Evolutionary conservation across 2,888 invertebrate genomes (phyloP), one percentile per base, ranked within the genome.

Genomic region (Bembecia ichneumoniformis): DNA sequence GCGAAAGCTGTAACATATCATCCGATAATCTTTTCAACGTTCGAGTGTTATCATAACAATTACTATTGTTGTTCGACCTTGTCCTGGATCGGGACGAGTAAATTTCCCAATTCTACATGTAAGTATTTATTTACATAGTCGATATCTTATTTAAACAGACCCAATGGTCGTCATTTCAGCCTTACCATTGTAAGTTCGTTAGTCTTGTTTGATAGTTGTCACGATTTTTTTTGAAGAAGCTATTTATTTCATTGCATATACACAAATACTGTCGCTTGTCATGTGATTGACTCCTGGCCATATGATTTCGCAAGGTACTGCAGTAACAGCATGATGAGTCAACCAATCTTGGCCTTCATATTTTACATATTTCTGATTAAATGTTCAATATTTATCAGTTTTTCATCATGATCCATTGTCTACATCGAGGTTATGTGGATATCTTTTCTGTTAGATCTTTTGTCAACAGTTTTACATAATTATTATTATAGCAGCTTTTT

Each of bases 31-130:
- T 63, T 72, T 66, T 67, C 63, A 67, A 66, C 63, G 69, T 58
- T 62, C 58, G 70, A 75, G 69, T 74, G 71, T 71, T 74, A 65
- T 67, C 64, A 63, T 69, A 75, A 79, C 74, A 72, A 68, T 71
- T 68, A 63, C 70, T 68, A 77, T 78, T 80, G 75, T 77, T 72
- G 60, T 59, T 60, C 56, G 73, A 59, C 82, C 83, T 82, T 83
- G 83, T 71, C 74, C 76, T 58, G 63, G 62, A 71, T 73, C 55
- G 50, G 52, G 58, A 52, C 49, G 57, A 63, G 62, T 48, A 53
- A 58, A 63, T 71, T 72, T 71, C 69, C 63, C 62, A 67, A 72
- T 66, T 57, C 47, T 71, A 9, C 28, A 28, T 28, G 28, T 28
- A 28, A 28, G 28, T 28, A 63, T 76, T 74, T 82, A 74, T 78